A percentile compares a stretch with the other conserved stretches of the same genome.
Conservation (phyloP, 92 coral and sea anemone species). For the Muricea muricata region DNA sequence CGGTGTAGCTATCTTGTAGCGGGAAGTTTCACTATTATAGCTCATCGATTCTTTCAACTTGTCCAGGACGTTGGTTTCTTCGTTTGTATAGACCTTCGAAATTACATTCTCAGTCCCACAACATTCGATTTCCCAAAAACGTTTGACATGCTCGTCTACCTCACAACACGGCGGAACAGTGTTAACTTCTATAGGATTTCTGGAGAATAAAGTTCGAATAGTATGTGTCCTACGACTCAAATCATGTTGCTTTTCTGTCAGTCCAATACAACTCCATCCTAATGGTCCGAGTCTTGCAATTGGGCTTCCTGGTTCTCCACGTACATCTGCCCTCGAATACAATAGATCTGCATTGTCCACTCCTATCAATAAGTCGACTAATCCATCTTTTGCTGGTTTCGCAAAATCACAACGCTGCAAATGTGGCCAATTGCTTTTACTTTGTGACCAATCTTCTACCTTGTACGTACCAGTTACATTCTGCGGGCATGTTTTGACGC, state of each 20-base stretch:
- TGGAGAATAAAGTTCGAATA: neutral
- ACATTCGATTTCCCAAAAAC: neutral
- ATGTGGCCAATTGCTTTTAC: too few relatives aligned
- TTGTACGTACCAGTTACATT: too few relatives aligned
- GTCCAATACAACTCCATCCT: too few relatives aligned
- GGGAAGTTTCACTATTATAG: conserved; percentile 9
- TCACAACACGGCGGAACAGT: neutral
- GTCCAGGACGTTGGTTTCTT: neutral
- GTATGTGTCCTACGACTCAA: neutral
- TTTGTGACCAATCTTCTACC: too few relatives aligned
- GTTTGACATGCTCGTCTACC: neutral
- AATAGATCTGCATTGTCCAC: neutral
- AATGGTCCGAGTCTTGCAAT: neutral
- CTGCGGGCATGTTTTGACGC: too few relatives aligned
- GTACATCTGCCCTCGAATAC: neutral
- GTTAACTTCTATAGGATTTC: neutral
- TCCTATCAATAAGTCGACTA: too few relatives aligned
- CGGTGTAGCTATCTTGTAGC: conserved; percentile 56
- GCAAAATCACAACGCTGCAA: too few relatives aligned
- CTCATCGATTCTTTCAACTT: conserved; percentile 11
- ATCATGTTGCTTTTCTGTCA: too few relatives aligned
- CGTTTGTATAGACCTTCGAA: neutral
- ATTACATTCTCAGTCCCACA: neutral
- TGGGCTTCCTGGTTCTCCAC: neutral
- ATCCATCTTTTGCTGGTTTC: too few relatives aligned